phyloP scores from a whole-genome alignment of 2,797 vertebrate species.

The Hipposideros larvatus region DNA sequence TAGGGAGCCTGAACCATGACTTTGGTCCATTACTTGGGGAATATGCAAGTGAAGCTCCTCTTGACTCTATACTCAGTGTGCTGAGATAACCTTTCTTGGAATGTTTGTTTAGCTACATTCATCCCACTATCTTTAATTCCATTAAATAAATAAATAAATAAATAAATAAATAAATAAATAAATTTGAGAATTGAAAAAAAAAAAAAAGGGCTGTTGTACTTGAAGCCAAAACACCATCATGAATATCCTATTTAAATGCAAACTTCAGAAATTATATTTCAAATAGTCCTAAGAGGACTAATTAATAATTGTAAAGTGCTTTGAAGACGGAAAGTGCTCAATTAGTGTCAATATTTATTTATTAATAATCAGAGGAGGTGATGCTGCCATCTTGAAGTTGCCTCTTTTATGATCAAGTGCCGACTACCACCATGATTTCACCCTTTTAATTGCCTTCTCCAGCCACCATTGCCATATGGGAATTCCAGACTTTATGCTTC shows the following conservation, averaged over 20 bases:
- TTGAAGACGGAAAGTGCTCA: constrained; percentile 82
- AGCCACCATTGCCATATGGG: constrained; percentile 43
- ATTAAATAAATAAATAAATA: background rate
- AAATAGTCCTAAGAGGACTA: constrained; percentile 82
- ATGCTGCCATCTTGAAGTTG: constrained; percentile 79
- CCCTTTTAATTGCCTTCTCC: constrained; percentile 50
- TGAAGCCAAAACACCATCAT: constrained; percentile 57
- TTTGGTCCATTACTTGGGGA: background rate
- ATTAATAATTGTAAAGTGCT: constrained; percentile 85
- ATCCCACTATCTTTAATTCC: background rate
- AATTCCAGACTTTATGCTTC: constrained; percentile 11
- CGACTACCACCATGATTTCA: constrained; percentile 41
- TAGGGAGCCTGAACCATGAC: background rate
- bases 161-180: background rate
- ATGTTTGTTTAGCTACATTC: background rate
- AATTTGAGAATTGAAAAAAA: background rate
- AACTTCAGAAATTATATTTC: constrained; percentile 80
- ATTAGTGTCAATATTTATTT: constrained; percentile 86
- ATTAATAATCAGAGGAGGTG: constrained; percentile 80
- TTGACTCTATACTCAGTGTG: no score
- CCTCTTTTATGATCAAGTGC: constrained; percentile 72
- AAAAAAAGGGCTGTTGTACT: constrained; percentile 39
- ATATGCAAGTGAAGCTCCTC: background rate
- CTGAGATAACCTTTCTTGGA: background rate
- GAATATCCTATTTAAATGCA: constrained; percentile 76